Conservation (phyloP, 2,888 invertebrate genomes). For the Dastarcus helophoroides region DNA sequence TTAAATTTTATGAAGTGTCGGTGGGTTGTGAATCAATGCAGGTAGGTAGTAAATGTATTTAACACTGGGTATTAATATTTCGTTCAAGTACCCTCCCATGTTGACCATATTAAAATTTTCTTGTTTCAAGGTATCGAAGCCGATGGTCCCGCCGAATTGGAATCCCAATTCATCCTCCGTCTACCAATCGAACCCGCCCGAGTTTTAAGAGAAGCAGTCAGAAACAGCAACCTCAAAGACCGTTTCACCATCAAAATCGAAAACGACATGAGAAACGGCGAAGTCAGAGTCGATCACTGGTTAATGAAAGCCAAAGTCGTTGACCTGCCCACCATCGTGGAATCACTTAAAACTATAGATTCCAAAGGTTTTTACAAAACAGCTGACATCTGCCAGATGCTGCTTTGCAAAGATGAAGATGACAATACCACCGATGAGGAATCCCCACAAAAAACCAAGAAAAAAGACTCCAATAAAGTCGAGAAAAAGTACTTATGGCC, state of each 20-base stretch:
- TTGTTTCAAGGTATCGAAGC: slow-evolving; percentile 7
- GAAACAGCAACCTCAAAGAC: slow-evolving; percentile 71
- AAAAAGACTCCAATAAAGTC: slow-evolving; percentile 65
- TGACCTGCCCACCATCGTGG: slow-evolving; percentile 84
- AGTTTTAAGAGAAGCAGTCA: slow-evolving; percentile 61
- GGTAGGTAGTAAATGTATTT: too few species aligned
- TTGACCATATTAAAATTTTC: background rate
- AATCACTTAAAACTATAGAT: slow-evolving; percentile 92
- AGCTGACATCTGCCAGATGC: slow-evolving; percentile 87
- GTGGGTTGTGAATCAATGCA: background rate
- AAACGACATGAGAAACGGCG: slow-evolving; percentile 78
- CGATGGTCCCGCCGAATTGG: slow-evolving; percentile 30
- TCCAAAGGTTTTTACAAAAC: slow-evolving; percentile 96
- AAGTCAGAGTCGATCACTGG: slow-evolving; percentile 82
- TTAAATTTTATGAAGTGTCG: background rate
- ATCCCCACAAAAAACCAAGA: slow-evolving; percentile 65
- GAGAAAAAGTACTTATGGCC: slow-evolving; percentile 92
- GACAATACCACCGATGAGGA: slow-evolving; percentile 71
- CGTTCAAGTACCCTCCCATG: slow-evolving; percentile 10
- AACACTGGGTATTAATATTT: slow-evolving; percentile 7
- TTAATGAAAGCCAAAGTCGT: slow-evolving; percentile 77
- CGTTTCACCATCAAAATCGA: slow-evolving; percentile 75
- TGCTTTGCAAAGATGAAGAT: slow-evolving; percentile 82
- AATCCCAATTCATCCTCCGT: slow-evolving; percentile 33
- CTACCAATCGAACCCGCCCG: slow-evolving; percentile 56